Evolutionary conservation across 2,888 invertebrate species (phyloP).

Genomic region (Sphaerolaimus hirsutus): DNA sequence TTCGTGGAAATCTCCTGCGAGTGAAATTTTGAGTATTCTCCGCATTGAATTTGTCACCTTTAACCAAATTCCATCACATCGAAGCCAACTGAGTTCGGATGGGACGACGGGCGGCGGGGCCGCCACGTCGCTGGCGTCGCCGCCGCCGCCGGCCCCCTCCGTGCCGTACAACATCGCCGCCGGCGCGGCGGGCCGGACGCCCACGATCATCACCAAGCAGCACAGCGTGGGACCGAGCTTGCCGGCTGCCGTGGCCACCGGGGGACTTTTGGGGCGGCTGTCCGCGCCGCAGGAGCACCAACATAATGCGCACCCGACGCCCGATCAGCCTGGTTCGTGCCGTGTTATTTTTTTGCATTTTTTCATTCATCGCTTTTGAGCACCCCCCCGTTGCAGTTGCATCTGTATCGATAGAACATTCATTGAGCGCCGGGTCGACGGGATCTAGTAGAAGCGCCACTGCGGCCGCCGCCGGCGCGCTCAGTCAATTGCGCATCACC

Average conservation of each 20-base stretch:
- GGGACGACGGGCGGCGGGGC: neutral
- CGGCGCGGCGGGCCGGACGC: conserved; percentile 6
- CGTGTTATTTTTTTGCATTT: neutral
- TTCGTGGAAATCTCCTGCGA: too few relatives aligned
- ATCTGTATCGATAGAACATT: neutral
- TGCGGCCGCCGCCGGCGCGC: neutral
- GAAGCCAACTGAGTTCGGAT: neutral
- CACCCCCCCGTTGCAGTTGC: neutral
- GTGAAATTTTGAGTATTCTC: too few relatives aligned
- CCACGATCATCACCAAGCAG: neutral
- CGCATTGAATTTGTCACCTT: too few relatives aligned
- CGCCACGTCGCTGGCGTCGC: conserved; percentile 6
- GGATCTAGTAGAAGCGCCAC: neutral
- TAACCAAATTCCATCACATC: too few relatives aligned
- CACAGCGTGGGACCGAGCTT: neutral
- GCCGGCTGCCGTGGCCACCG: neutral
- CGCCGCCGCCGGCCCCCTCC: conserved; percentile 15
- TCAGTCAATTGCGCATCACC: neutral
- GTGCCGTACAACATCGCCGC: conserved; percentile 21
- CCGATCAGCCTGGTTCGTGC: neutral
- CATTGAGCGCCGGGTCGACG: neutral
- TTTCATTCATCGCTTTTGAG: neutral
- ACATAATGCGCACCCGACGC: neutral
- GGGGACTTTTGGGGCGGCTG: neutral
- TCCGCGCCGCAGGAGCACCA: neutral